phyloP scores from a whole-genome alignment of 2,113 vertebrate species.

The Verasper variegatus region DNA sequence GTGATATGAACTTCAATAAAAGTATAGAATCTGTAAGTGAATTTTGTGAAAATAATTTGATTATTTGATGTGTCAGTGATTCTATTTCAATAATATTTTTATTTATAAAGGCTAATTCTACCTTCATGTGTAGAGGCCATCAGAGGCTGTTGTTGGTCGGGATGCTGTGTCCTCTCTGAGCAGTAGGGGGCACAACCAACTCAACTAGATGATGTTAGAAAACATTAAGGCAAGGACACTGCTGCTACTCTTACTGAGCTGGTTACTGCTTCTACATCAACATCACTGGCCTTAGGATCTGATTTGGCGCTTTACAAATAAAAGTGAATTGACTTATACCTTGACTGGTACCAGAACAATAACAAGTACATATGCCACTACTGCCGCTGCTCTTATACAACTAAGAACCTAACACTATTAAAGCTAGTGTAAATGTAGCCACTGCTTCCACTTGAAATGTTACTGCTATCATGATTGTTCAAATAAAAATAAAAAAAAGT shows the following conservation, averaged over 20 bases:
- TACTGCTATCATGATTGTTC: not conserved
- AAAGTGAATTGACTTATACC: not conserved
- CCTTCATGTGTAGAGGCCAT: not conserved
- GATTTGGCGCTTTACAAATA: not conserved
- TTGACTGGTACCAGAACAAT: not conserved
- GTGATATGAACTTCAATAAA: not conserved
- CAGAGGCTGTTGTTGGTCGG: not conserved
- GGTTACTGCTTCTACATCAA: not conserved
- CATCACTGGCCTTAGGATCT: not conserved
- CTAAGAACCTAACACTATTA: not conserved
- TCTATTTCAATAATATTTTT: not conserved
- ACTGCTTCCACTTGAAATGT: not conserved
- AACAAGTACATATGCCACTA: not conserved
- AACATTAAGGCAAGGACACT: not conserved
- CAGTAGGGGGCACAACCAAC: conserved; percentile 46
- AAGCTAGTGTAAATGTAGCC: not conserved
- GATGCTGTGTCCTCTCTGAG: conserved; percentile 8
- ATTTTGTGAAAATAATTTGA: too few relatives aligned
- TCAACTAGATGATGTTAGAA: not conserved
- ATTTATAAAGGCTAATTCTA: not conserved
- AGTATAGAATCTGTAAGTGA: not conserved
- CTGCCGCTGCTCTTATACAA: not conserved
- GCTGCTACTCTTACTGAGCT: not conserved
- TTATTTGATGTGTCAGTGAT: not conserved
- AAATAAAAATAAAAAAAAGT: not conserved